These are phyloP conservation scores for Eupithecia abbreviata DNA, from an alignment of 2,888 invertebrate species.

Conservation along the genomic window DNA sequence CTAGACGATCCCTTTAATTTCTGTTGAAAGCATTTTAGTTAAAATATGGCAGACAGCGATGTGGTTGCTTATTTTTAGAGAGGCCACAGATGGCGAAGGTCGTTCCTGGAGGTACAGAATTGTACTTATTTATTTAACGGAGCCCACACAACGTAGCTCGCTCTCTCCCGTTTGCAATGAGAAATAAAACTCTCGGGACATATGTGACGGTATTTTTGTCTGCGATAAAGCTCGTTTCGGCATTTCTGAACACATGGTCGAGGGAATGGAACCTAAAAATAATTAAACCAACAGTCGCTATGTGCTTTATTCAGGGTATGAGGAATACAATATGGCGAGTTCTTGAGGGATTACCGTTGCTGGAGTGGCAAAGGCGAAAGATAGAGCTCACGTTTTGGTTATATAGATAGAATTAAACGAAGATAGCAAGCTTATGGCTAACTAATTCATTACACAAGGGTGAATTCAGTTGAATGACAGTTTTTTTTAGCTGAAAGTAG, in stretches of 20 bases:
- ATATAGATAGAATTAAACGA: background rate
- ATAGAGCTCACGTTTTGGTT: background rate
- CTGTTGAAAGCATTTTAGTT: slow-evolving; percentile 50
- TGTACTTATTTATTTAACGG: slow-evolving; percentile 75
- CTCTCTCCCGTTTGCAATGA: slow-evolving; percentile 55
- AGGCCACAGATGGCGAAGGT: slow-evolving; percentile 76
- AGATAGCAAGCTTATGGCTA: background rate
- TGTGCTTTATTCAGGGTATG: slow-evolving; percentile 6
- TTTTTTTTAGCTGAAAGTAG: background rate
- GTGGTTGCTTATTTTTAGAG: slow-evolving; percentile 68
- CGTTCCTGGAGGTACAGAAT: slow-evolving; percentile 61
- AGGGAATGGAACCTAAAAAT: slow-evolving; percentile 39
- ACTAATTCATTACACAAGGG: background rate
- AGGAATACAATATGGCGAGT: slow-evolving; percentile 23
- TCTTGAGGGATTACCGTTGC: slow-evolving; percentile 27
- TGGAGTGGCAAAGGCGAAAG: background rate
- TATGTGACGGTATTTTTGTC: slow-evolving; percentile 45
- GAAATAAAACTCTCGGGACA: slow-evolving; percentile 48
- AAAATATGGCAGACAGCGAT: slow-evolving; percentile 49
- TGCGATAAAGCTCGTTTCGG: slow-evolving; percentile 37
- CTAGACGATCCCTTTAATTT: slow-evolving; percentile 51
- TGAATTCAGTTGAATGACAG: background rate
- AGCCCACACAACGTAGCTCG: slow-evolving; percentile 61
- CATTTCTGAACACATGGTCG: slow-evolving; percentile 42
- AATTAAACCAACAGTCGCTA: slow-evolving; percentile 25